Base-by-base conservation (phyloP, 2,113 vertebrate genomes). In the Colaptes auratus region DNA sequence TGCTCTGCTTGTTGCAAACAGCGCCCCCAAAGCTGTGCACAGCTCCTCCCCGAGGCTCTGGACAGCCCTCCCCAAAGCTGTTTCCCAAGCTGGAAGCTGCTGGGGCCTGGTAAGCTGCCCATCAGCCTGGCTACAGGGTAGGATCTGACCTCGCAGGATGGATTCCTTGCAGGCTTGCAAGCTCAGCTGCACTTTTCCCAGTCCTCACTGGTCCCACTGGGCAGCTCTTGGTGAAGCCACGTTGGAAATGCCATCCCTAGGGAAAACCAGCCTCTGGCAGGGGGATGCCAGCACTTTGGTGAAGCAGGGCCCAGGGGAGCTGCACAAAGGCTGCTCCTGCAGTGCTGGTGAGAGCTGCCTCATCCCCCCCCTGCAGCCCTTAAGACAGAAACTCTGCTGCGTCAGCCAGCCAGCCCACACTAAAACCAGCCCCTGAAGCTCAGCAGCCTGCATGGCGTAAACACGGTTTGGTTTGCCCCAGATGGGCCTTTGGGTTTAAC, bases 181-280 rank as follows among this genome's bases (percentile, higher is more conserved):
- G 48, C 55, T 5, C 39, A 4, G 46, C 46, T 21, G 46, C 30
- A 7, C 33, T 6, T 31, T 15, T 6, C 3, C 21, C 4, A 55
- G 10, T 8, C 46, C 69, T 36, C 0, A 1, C 27, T 0, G 4
- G 52, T 66, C 53, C 44, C 61, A 27, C 5, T 1, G 2, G 76
- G 69, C 60, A 14, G 20, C 1, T 33, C 39, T 2, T 7, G 2
- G 36, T 1, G 2, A 42, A 60, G 63, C 35, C 3, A 1, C 1
- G 2, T 1, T 55, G 56, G n/a, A 75, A 67, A 63, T 3, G 0
- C 8, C 1, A 30, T 30, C 46, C 56, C 30, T 6, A 7, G 60
- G 78, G 61, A 61, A 42, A 31, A 39, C 15, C 20, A 30, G n/a
- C 36, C 69, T 24, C 50, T 24, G 50, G 50, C 23, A 52, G 50